These are phyloP conservation scores for Phenganax marumi DNA, from an alignment of 92 coral and sea anemone species.

Conservation along the genomic window DNA sequence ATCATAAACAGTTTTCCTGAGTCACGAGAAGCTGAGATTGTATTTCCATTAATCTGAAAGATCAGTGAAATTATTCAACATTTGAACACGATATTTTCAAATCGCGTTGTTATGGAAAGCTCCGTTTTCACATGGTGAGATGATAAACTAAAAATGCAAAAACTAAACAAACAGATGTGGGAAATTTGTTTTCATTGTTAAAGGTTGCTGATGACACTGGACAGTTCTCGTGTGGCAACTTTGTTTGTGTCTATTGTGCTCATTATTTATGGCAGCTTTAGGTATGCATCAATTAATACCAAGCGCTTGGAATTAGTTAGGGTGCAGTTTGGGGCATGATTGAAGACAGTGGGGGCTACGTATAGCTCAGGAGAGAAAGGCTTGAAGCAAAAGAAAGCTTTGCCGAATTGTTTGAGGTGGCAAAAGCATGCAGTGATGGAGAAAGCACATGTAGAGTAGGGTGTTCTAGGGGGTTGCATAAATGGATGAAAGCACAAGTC, in stretches of 20 bases:
- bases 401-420: no score
- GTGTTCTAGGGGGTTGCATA: background rate
- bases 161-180: background rate
- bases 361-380: background rate
- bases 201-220: slow-evolving; percentile 81
- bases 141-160: background rate
- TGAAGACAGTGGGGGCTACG: background rate
- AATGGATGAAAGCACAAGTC: no score
- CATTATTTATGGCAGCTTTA: slow-evolving; percentile 91
- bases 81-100: background rate
- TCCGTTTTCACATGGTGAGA: slow-evolving; percentile 12
- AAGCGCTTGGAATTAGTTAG: background rate
- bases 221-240: slow-evolving; percentile 85
- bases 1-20: no score
- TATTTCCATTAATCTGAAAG: no score
- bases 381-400: no score
- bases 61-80: background rate
- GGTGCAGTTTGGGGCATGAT: background rate
- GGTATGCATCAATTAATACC: slow-evolving; percentile 52
- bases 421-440: background rate
- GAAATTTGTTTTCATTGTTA: background rate
- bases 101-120: slow-evolving; percentile 6
- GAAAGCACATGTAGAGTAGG: background rate
- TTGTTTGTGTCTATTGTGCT: slow-evolving; percentile 81
- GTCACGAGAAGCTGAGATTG: no score